Evolutionary conservation across 2,797 vertebrate species (phyloP).

Genomic region (Sebastiscus tertius): DNA sequence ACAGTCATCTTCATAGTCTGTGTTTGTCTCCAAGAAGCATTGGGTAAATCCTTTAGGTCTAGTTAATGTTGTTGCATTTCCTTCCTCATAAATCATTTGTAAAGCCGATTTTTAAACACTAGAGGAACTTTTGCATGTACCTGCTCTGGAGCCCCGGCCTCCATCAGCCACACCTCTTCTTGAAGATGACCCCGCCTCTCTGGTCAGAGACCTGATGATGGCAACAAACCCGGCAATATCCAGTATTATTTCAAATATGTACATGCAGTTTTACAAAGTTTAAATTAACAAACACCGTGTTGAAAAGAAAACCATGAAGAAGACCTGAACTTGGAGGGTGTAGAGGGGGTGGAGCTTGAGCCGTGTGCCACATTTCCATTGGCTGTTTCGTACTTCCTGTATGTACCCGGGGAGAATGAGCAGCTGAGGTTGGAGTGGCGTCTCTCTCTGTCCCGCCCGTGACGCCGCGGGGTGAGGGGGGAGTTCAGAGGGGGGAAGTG

Average conservation of each 20-base stretch:
- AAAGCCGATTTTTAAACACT: background rate
- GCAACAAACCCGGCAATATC: background rate
- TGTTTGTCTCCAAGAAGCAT: background rate
- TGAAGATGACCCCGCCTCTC: conserved; percentile 59
- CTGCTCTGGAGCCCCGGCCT: conserved; percentile 52
- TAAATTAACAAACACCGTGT: background rate
- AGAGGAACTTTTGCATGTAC: conserved; percentile 15
- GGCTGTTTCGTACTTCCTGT: conserved; percentile 61
- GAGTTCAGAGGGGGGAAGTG: conserved; percentile 63
- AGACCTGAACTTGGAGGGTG: conserved; percentile 67
- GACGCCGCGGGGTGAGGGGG: conserved; percentile 66
- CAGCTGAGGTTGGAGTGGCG: conserved; percentile 74
- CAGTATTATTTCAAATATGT: background rate
- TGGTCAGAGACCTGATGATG: conserved; percentile 72
- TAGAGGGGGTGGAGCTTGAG: conserved; percentile 65
- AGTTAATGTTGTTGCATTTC: background rate
- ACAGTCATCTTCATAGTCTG: background rate
- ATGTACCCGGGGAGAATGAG: conserved; percentile 58
- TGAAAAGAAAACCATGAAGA: background rate
- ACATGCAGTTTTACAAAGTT: background rate
- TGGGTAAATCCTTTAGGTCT: background rate
- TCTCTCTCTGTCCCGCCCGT: conserved; percentile 51
- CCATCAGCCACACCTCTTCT: conserved; percentile 67
- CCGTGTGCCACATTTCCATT: conserved; percentile 36
- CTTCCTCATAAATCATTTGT: no score